Evolutionary conservation across 1,140 invertebrate species (phyloP).

Genomic region (Drosophila grimshawi): DNA sequence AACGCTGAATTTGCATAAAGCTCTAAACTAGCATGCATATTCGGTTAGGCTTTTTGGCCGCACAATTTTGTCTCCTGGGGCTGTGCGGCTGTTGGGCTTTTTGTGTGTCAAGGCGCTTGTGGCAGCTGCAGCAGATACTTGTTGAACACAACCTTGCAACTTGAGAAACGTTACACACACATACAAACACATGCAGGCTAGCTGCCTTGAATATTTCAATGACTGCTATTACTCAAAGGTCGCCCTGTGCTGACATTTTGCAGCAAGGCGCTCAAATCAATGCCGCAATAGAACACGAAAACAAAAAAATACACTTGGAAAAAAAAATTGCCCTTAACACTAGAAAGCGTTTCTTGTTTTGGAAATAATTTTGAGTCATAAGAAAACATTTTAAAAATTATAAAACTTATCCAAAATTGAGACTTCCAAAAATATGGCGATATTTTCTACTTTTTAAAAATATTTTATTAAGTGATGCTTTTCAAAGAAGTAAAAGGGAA

Average conservation of each 20-base stretch:
- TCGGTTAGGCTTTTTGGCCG: conserved; percentile 74
- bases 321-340: no score
- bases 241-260: conserved; percentile 43
- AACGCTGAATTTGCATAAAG: conserved; percentile 72
- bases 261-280: conserved; percentile 50
- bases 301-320: no score
- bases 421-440: no score
- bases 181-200: conserved; percentile 2
- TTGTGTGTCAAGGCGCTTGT: conserved; percentile 72
- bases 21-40: conserved; percentile 72
- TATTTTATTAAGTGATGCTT: no score
- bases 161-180: conserved; percentile 21
- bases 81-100: conserved; percentile 52
- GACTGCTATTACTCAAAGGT: conserved; percentile 49
- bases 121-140: conserved; percentile 69
- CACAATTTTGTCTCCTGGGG: conserved; percentile 57
- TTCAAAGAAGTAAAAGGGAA: no score
- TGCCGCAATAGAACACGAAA: conserved; percentile 35
- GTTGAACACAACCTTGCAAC: conserved; percentile 70
- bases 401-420: no score
- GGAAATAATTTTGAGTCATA: no score
- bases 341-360: no score
- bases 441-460: no score
- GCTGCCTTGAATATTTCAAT: conserved; percentile 62
- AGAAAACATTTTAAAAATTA: no score